Evolutionary conservation across 2,113 vertebrate genomes (phyloP), one percentile per base, ranked within the genome.

Genomic region (Dissostichus mawsoni): DNA sequence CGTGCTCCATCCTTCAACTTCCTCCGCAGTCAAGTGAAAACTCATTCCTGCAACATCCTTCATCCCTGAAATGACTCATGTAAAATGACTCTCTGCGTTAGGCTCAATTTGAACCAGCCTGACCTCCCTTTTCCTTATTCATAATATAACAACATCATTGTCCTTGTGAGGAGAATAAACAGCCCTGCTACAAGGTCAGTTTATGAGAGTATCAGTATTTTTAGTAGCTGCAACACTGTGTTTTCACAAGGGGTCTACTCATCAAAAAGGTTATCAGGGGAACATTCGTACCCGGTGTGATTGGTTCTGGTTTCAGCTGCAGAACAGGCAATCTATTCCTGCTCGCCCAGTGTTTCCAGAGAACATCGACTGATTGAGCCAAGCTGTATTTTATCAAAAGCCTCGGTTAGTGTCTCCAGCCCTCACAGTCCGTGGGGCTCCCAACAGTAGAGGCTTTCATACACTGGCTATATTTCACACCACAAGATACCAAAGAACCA

Each of bases 11-110:
- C 65, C 20, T 55, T 80, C 67, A 50, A 50, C 63, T 25, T 80
- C 58, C 36, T 65, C 47, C 73, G 55, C 25, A 36, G 59, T 77
- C 41, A 61, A 57, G 69, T 52, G 85, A 57, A 75, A 57, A 78
- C 33, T 11, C n/a, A 58, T 71, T 77, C 50, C 76, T 81, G 74
- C 69, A 56, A 56, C 56, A 77, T 82, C 85, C 75, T 61, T 77
- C 62, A 47, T 76, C 58, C 55, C 69, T 56, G 57, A 16, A 87
- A 67, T 85, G 87, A 90, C 14, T 88, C 81, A 87, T 78, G n/a
- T 68, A 52, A 63, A 57, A 74, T 61, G 50, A 62, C 59, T 70
- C 58, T 57, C 51, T 76, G 47, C 17, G n/a, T 66, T 45, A 70
- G n/a, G 50, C 74, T 82, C 47, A 47, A 7, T 66, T 16, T 23